Evolutionary conservation across 2,888 invertebrate genomes (phyloP).

Genomic region (Caradrina clavipalpis): DNA sequence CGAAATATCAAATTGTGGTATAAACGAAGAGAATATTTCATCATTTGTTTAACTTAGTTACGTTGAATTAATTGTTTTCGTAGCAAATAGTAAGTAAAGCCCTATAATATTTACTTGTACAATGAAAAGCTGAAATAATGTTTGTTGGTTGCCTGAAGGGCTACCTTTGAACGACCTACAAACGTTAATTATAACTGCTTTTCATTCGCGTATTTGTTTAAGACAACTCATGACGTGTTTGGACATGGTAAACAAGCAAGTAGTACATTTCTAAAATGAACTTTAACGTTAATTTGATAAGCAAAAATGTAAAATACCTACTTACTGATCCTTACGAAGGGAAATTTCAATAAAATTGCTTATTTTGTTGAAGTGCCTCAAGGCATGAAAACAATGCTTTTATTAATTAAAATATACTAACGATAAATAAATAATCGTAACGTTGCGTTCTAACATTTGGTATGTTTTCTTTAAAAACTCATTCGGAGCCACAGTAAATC

Average conservation of each 20-base stretch:
- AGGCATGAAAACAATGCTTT: constrained; percentile 15
- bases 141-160: constrained; percentile 42
- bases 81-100: constrained; percentile 39
- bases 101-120: constrained; percentile 46
- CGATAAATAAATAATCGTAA: constrained; percentile 17
- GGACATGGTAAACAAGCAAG: constrained; percentile 24
- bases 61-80: constrained; percentile 44
- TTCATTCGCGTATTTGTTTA: constrained; percentile 40
- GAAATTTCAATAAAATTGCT: background rate
- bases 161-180: constrained; percentile 42
- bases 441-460: constrained; percentile 18
- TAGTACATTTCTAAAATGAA: constrained; percentile 6
- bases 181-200: constrained; percentile 50
- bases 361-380: background rate
- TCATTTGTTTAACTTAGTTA: constrained; percentile 24
- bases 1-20: constrained; percentile 13
- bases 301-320: background rate
- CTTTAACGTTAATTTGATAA: background rate
- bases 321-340: background rate
- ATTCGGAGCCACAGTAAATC: constrained; percentile 30
- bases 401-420: constrained; percentile 17
- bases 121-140: constrained; percentile 44
- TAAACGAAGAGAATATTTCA: constrained; percentile 10
- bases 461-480: constrained; percentile 11
- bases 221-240: constrained; percentile 45